Evolutionary conservation across 2,113 vertebrate genomes (phyloP).

Genomic region (Clupea harengus): DNA sequence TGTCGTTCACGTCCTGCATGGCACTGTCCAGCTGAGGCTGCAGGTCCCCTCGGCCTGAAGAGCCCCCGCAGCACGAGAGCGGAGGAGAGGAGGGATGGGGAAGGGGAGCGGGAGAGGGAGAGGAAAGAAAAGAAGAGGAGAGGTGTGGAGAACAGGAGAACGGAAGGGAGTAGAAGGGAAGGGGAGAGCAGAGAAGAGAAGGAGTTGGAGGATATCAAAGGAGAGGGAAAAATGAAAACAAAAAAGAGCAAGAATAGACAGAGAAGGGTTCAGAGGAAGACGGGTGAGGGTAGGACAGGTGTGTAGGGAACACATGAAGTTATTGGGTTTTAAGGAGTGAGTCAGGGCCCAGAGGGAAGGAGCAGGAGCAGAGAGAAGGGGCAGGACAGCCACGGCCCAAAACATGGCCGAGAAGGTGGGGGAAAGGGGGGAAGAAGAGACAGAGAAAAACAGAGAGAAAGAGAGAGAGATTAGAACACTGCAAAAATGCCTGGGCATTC

Average conservation of each 20-base stretch:
- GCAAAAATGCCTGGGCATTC: neutral
- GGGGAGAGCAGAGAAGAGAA: slow-evolving; percentile 19
- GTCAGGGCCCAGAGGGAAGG: neutral
- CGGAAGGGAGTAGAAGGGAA: neutral
- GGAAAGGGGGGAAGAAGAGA: neutral
- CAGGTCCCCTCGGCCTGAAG: slow-evolving; percentile 88
- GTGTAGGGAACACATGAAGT: neutral
- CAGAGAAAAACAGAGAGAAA: neutral
- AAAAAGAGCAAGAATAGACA: too few species aligned
- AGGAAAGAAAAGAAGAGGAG: slow-evolving; percentile 54
- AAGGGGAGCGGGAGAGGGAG: slow-evolving; percentile 17
- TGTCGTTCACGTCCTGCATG: slow-evolving; percentile 94
- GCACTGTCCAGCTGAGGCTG: slow-evolving; percentile 96
- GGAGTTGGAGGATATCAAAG: neutral
- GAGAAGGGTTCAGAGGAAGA: neutral
- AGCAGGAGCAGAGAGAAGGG: neutral
- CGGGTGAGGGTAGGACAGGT: neutral
- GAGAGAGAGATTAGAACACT: slow-evolving; percentile 9
- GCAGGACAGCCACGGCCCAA: neutral
- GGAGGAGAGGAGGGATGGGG: slow-evolving; percentile 13
- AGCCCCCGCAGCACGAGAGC: neutral
- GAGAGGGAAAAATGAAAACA: neutral
- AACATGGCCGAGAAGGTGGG: neutral
- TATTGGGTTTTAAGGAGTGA: neutral
- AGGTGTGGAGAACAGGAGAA: neutral